Evolutionary conservation across 2,888 invertebrate genomes (phyloP).

Genomic region (Phaonia tiefii): DNA sequence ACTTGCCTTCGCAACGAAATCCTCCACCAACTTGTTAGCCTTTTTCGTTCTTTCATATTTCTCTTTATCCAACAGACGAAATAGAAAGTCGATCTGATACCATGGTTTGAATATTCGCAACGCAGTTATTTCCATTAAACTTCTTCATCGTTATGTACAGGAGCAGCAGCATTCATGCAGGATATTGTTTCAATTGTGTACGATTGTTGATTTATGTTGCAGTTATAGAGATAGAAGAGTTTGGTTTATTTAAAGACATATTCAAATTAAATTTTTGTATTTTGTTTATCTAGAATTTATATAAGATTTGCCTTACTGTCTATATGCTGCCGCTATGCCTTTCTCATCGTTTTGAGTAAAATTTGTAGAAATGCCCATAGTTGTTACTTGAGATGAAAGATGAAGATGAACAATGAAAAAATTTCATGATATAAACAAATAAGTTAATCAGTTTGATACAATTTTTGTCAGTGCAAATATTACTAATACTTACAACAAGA

Average conservation of each 20-base stretch:
- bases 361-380: constrained; percentile 78
- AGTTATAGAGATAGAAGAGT: too few species aligned
- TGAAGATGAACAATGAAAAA: background rate
- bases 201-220: too few species aligned
- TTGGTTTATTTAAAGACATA: too few species aligned
- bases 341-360: constrained; percentile 76
- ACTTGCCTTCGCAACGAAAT: constrained; percentile 75
- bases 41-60: constrained; percentile 72
- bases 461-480: background rate
- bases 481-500: constrained; percentile 75
- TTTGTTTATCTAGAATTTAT: background rate
- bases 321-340: constrained; percentile 76
- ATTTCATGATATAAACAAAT: too few species aligned
- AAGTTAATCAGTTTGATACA: background rate
- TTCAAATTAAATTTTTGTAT: constrained; percentile 5
- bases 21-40: constrained; percentile 74
- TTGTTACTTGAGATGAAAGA: constrained; percentile 72
- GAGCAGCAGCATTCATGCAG: too few species aligned
- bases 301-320: constrained; percentile 70
- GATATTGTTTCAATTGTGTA: too few species aligned
- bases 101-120: constrained; percentile 77
- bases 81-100: constrained; percentile 78
- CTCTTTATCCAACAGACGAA: constrained; percentile 74
- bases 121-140: constrained; percentile 75
- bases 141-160: constrained; percentile 20